Evolutionary conservation across 1,140 invertebrate species (phyloP), one percentile per base, ranked within the genome.

Genomic region (Papilio glaucus): DNA sequence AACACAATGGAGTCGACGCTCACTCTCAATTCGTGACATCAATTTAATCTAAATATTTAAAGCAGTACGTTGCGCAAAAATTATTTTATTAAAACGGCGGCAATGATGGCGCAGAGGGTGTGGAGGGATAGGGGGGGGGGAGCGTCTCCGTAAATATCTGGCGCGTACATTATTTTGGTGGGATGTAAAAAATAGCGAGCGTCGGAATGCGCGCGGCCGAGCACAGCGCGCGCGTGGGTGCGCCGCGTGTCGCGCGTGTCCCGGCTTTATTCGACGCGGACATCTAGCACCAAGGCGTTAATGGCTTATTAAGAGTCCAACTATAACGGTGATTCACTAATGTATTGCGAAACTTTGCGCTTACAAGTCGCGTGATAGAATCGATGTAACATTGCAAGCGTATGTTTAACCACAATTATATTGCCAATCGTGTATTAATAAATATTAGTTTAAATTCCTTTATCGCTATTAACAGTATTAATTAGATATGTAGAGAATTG

Each of bases 101-200:
- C 53, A 15, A 33, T 42, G 45, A 24, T 18, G 68, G 65, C n/a
- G 68, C 63, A 72, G 37, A 69, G 63, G 68, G 74, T 53, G 63
- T 53, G 67, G 63, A 53, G 71, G 53, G 68, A 65, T 45, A 37
- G 13, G 63, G 70, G 49, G 65, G 13, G 69, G 70, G 57, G 65
- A 73, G 75, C 79, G 84, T 80, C 76, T 75, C 76, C 71, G 82
- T 79, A 77, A 86, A 87, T 86, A 83, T 85, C 68, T 79, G 81
- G 82, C 80, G 79, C 80, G 71, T 74, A 77, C 77, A 85, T 83
- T 88, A 88, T 89, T 88, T 89, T 82, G 74, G 83, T 86, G 73
- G 61, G 74, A 78, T 83, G 79, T 77, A 74, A 83, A 83, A 88
- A 88, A 85, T 81, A 81, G 79, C 85, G 79, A 79, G 76, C 72